These are phyloP conservation scores for Chelonus formosanus DNA, from an alignment of 2,888 invertebrate species.

Conservation along the genomic window DNA sequence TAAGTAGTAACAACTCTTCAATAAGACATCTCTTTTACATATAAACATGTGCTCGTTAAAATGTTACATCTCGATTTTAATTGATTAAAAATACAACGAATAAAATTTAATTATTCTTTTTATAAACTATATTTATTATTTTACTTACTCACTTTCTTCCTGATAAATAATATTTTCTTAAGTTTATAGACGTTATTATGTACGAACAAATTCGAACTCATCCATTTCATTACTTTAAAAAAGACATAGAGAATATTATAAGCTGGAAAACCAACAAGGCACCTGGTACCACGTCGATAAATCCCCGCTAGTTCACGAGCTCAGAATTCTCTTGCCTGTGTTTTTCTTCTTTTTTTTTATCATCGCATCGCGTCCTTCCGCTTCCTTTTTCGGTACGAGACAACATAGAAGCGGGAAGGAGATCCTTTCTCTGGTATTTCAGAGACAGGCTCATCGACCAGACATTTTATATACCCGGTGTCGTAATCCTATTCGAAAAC, in stretches of 20 bases:
- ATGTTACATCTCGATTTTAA: constrained; percentile 8
- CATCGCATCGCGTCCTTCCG: constrained; percentile 20
- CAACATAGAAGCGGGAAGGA: background rate
- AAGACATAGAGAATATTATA: background rate
- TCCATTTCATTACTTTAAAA: too few relatives aligned
- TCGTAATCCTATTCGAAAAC: constrained; percentile 25
- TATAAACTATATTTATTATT: constrained; percentile 23
- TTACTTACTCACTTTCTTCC: background rate
- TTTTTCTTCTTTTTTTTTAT: constrained; percentile 19
- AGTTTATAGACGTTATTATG: too few relatives aligned
- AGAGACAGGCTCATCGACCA: constrained; percentile 14
- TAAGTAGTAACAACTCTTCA: constrained; percentile 15
- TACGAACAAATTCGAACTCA: too few relatives aligned
- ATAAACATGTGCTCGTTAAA: constrained; percentile 31
- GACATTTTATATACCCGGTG: constrained; percentile 21
- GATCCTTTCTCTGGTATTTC: constrained; percentile 9
- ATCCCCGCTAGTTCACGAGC: constrained; percentile 43
- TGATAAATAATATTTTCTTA: too few relatives aligned
- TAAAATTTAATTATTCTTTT: too few relatives aligned
- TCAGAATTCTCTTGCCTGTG: constrained; percentile 34
- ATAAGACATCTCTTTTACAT: constrained; percentile 22
- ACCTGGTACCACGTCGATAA: constrained; percentile 54
- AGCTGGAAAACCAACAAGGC: constrained; percentile 42
- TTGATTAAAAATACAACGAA: constrained; percentile 39
- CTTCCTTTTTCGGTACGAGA: constrained; percentile 28